These are phyloP conservation scores for Andrena bucephala DNA, from an alignment of 2,888 invertebrate species.

Conservation along the genomic window DNA sequence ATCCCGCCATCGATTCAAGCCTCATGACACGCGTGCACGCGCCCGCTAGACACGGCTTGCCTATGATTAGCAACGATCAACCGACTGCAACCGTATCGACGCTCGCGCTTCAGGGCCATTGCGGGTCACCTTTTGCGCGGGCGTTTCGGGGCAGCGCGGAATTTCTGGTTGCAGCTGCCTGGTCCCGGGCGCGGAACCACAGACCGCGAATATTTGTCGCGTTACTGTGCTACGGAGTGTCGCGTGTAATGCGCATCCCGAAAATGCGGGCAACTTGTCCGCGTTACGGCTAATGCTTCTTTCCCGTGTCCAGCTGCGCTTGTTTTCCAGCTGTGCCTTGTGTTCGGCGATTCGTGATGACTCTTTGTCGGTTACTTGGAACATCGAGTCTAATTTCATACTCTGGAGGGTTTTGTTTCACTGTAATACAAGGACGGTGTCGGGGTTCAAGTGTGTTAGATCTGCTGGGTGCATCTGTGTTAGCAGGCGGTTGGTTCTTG, in stretches of 20 bases:
- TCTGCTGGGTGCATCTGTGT: too few species aligned
- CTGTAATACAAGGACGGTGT: too few species aligned
- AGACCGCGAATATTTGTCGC: conserved; percentile 7
- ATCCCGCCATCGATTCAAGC: conserved; percentile 42
- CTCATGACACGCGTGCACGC: conserved; percentile 20
- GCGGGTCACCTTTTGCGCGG: background rate
- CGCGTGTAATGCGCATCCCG: background rate
- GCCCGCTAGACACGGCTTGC: background rate
- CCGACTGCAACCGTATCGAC: background rate
- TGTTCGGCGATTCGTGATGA: too few species aligned
- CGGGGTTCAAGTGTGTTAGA: too few species aligned
- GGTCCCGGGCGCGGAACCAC: background rate
- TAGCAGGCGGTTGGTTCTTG: too few species aligned
- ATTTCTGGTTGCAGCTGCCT: conserved; percentile 5
- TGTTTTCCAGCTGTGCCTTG: too few species aligned
- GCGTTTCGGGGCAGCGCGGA: background rate
- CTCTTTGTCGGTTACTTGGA: too few species aligned
- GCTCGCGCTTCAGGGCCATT: background rate
- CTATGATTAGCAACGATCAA: conserved; percentile 10
- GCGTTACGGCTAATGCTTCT: too few species aligned
- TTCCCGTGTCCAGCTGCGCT: too few species aligned
- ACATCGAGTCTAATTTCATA: too few species aligned
- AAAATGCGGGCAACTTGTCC: too few species aligned
- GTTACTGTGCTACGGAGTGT: background rate
- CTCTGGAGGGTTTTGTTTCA: too few species aligned